phyloP scores from a whole-genome alignment of 2,113 vertebrate species.

The Rattus rattus region DNA sequence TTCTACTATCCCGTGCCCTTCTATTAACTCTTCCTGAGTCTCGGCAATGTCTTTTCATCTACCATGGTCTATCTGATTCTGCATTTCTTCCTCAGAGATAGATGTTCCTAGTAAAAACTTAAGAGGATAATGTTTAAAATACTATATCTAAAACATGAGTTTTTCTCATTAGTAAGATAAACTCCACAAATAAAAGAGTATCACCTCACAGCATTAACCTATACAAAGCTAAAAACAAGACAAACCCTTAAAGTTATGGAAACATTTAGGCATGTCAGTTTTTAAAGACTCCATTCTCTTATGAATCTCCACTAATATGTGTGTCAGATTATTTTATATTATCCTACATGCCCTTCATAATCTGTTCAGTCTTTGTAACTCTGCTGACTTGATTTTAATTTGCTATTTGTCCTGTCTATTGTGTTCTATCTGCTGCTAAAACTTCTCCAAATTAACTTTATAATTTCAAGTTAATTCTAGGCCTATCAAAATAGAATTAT shows the following conservation, averaged over 20 bases:
- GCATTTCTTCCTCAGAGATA: neutral
- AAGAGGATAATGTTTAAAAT: constrained; percentile 4
- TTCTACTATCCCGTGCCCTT: neutral
- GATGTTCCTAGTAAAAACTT: neutral
- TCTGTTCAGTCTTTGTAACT: neutral
- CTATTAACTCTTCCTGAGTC: neutral
- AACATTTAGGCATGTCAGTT: neutral
- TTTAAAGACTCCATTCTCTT: neutral
- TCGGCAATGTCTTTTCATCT: neutral
- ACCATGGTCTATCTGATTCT: neutral
- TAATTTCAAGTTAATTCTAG: neutral
- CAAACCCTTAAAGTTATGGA: neutral
- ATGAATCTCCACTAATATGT: neutral
- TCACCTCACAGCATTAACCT: neutral
- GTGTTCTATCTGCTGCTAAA: neutral
- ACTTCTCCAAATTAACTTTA: neutral
- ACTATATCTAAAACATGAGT: neutral
- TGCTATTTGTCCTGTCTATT: neutral
- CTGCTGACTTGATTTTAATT: neutral
- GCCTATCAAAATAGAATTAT: neutral
- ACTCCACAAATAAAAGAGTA: neutral
- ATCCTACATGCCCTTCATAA: neutral
- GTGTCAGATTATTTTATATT: neutral
- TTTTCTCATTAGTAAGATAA: neutral
- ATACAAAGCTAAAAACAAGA: neutral